These are phyloP conservation scores for Collichthys lucidus DNA, from an alignment of 2,113 vertebrate species.

Conservation along the genomic window DNA sequence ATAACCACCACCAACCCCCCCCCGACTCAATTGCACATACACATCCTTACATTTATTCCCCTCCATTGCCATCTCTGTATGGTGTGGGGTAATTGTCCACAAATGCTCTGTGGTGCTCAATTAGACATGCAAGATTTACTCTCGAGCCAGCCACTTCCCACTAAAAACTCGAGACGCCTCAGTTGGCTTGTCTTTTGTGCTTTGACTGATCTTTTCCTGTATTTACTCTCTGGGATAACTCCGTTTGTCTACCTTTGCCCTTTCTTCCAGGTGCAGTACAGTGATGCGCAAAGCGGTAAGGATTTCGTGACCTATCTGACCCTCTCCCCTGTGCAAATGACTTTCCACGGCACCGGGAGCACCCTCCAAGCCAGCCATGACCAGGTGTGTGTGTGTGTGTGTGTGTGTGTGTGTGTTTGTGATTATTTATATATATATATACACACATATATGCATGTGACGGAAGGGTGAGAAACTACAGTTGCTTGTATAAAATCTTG, in stretches of 20 bases:
- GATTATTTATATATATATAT: too few species aligned
- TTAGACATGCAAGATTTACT: slow-evolving; percentile 71
- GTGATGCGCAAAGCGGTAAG: slow-evolving; percentile 92
- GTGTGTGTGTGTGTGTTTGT: too few species aligned
- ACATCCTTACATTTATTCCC: slow-evolving; percentile 42
- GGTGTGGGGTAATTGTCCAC: slow-evolving; percentile 67
- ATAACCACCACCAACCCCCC: slow-evolving; percentile 46
- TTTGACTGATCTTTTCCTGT: slow-evolving; percentile 35
- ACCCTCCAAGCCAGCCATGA: slow-evolving; percentile 95
- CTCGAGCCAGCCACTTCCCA: slow-evolving; percentile 52
- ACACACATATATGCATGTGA: not conserved
- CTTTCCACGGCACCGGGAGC: slow-evolving; percentile 94
- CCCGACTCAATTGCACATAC: slow-evolving; percentile 21
- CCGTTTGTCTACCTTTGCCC: slow-evolving; percentile 57
- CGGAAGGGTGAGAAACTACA: not conserved
- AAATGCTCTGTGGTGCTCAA: slow-evolving; percentile 66
- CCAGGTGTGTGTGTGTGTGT: slow-evolving; percentile 84
- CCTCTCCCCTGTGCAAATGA: slow-evolving; percentile 94
- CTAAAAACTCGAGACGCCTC: slow-evolving; percentile 32
- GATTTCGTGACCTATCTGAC: slow-evolving; percentile 94
- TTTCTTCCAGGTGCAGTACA: slow-evolving; percentile 91
- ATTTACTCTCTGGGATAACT: slow-evolving; percentile 21
- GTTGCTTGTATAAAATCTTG: not conserved
- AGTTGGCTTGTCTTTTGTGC: slow-evolving; percentile 12
- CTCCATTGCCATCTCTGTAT: slow-evolving; percentile 47